Percentiles rank a stretch among this genome's conserved stretches.
These are phyloP conservation scores for Xylota sylvarum DNA, from an alignment of 2,888 invertebrate genomes.

Conservation along the genomic window DNA sequence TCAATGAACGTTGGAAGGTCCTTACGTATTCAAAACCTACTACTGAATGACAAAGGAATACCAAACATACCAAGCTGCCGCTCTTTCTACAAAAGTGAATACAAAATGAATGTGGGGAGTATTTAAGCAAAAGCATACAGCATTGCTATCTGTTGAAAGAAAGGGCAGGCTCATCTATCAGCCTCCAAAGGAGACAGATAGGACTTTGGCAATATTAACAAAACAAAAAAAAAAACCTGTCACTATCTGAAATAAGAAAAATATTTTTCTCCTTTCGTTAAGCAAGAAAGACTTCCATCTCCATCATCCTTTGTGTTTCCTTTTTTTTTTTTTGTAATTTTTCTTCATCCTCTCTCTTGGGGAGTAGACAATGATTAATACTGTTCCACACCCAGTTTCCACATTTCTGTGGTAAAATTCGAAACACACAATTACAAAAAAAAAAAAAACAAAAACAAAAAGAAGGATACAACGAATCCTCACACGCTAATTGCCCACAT, in stretches of 20 bases:
- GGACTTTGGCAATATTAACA: conserved; percentile 64
- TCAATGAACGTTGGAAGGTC: conserved; percentile 56
- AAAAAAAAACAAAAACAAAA: conserved; percentile 10
- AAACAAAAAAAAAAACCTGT: conserved; percentile 41
- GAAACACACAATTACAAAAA: conserved; percentile 18
- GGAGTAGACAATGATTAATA: conserved; percentile 70
- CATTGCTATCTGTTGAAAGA: conserved; percentile 7
- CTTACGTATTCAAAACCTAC: conserved; percentile 69
- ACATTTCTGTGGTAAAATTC: conserved; percentile 56
- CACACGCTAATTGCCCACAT: conserved; percentile 73
- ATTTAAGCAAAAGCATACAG: conserved; percentile 55
- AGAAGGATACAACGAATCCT: conserved; percentile 45
- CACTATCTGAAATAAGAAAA: conserved; percentile 33
- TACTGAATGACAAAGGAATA: conserved; percentile 68
- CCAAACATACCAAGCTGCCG: conserved; percentile 70
- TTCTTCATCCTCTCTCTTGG: conserved; percentile 50
- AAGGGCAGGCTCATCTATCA: conserved; percentile 71
- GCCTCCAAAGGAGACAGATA: conserved; percentile 60
- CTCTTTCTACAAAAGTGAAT: conserved; percentile 45
- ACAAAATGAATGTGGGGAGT: conserved; percentile 46
- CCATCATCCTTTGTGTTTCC: conserved; percentile 36
- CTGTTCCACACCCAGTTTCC: conserved; percentile 1
- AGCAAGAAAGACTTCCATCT: conserved; percentile 44
- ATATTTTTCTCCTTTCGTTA: conserved; percentile 24
- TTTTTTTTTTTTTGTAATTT: conserved; percentile 66